Conservation (phyloP, 2,113 vertebrate species). For the Eupsittula cactorum region DNA sequence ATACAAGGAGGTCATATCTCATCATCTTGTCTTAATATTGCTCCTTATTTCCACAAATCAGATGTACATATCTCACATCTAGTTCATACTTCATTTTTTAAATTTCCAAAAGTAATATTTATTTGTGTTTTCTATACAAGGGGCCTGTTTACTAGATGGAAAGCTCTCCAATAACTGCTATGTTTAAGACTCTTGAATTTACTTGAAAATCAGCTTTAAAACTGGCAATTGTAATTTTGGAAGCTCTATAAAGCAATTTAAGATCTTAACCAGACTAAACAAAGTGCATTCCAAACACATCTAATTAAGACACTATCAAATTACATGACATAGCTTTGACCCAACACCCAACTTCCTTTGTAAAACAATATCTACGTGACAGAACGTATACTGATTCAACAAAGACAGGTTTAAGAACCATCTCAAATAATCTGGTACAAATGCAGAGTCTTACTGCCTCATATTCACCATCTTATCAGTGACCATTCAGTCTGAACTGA, state of each 20-base stretch:
- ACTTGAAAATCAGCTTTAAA: slow-evolving; percentile 4
- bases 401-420: background rate
- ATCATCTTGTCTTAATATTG: too few relatives aligned
- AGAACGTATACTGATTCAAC: background rate
- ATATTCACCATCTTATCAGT: background rate
- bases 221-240: background rate
- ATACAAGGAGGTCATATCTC: too few relatives aligned
- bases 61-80: background rate
- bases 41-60: too few relatives aligned
- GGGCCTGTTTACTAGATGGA: background rate
- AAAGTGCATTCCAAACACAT: background rate
- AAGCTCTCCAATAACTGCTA: background rate
- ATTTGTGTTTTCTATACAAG: background rate
- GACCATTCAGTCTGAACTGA: background rate
- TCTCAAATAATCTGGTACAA: background rate
- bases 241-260: background rate
- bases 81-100: background rate
- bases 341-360: background rate
- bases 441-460: background rate
- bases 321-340: background rate
- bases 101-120: background rate
- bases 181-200: background rate
- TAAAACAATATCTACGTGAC: background rate
- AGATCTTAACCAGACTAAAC: background rate
- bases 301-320: background rate